Percentiles rank a stretch among this genome's conserved stretches.
Evolutionary conservation across 2,797 vertebrate genomes (phyloP).

Genomic region (Phrynocephalus vlangalii): DNA sequence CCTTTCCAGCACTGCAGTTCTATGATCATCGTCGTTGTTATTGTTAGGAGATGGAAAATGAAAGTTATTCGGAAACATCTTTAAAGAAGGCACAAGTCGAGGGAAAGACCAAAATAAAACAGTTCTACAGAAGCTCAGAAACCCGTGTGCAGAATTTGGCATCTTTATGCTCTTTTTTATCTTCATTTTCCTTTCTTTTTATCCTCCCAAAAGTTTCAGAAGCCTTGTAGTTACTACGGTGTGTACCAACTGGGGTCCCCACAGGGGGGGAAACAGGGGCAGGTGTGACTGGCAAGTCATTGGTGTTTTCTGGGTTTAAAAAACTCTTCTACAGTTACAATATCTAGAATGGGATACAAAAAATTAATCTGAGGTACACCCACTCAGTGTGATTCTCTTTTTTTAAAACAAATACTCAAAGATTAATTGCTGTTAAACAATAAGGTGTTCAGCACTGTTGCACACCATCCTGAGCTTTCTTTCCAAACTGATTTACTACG

Average conservation of each 20-base stretch:
- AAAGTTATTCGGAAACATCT: neutral
- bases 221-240: neutral
- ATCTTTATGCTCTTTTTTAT: neutral
- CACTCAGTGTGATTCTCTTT: constrained; percentile 7
- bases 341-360: neutral
- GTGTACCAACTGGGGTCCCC: neutral
- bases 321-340: neutral
- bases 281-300: constrained; percentile 19
- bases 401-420: neutral
- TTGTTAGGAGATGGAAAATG: neutral
- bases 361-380: neutral
- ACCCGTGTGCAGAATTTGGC: neutral
- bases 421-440: neutral
- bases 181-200: neutral
- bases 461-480: neutral
- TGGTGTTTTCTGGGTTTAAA: constrained; percentile 18
- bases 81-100: neutral
- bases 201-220: neutral
- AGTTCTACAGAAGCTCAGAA: neutral
- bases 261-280: neutral
- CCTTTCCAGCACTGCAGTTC: no score
- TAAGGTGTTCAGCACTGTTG: neutral
- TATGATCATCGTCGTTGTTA: no score
- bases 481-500: neutral
- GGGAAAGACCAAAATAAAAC: neutral